These are phyloP conservation scores for Argyresthia goedartella DNA, from an alignment of 2,888 invertebrate genomes.

Conservation along the genomic window DNA sequence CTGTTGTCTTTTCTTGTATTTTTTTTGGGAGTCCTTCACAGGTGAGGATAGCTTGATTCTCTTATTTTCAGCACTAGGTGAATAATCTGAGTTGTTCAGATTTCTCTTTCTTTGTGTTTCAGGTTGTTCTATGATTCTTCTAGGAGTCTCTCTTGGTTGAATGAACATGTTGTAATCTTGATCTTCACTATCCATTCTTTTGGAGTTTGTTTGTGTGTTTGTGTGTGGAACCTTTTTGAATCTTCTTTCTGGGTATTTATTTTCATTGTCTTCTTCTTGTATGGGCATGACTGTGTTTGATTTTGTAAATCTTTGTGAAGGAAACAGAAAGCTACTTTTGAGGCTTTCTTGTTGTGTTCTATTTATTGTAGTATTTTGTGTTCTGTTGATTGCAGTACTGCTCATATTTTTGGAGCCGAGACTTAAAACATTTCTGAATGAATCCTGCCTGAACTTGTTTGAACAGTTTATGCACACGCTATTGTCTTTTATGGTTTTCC, in stretches of 20 bases:
- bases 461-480: constrained; percentile 27
- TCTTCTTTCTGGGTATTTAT: neutral
- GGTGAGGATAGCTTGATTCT: constrained; percentile 1
- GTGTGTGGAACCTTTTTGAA: neutral
- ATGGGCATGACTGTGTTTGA: constrained; percentile 24
- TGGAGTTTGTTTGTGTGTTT: neutral
- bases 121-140: constrained; percentile 1
- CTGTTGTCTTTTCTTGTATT: neutral
- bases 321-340: constrained; percentile 31
- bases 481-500: constrained; percentile 21
- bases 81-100: neutral
- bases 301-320: constrained; percentile 42
- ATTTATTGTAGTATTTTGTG: constrained; percentile 3
- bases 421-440: constrained; percentile 24
- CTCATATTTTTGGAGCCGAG: constrained; percentile 4
- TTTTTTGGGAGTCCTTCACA: neutral
- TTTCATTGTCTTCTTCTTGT: constrained; percentile 16
- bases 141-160: neutral
- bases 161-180: neutral
- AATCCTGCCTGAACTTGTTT: constrained; percentile 24
- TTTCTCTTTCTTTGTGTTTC: neutral
- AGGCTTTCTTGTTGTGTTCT: constrained; percentile 34
- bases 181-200: neutral
- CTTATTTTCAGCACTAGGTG: neutral
- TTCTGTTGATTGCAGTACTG: neutral